Base-by-base conservation (phyloP, 2,113 vertebrate genomes). In the Corythaeola cristata region DNA sequence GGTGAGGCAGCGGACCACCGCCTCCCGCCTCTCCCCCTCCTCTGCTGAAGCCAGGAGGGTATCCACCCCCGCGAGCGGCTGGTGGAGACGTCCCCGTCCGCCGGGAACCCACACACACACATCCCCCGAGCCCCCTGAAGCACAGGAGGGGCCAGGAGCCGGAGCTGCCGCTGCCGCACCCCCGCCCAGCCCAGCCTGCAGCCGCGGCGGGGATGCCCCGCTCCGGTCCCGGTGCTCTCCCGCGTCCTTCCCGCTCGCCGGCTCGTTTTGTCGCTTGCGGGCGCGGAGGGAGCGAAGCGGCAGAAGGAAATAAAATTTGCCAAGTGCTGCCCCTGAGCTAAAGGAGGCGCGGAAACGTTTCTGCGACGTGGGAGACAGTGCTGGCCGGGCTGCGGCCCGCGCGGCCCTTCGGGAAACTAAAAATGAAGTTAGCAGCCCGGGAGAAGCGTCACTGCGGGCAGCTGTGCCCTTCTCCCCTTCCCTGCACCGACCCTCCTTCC, bases 351-450 rank as follows among this genome's bases (percentile, higher is more conserved):
- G 8, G 59, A 16, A 20, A 17, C 2, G 3, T 23, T 47, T 18
- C n/a, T 8, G 73, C 15, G 71, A 4, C 3, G 0, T 3, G 32
- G 11, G 24, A 60, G 24, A 3, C 0, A 2, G 12, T 1, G 45
- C 50, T 21, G 3, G 23, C 37, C 18, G 3, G 13, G 4, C 9
- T 26, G 17, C 17, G 6, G 12, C 4, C 27, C 7, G 15, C 3
- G 35, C 28, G 24, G 7, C 8, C 44, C 28, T 35, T 30, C 5
- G 17, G 49, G 12, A 44, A 77, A 15, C 8, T 15, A 8, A 12
- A 75, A 37, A 9, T 21, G 3, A n/a, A 15, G 26, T 14, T 5
- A 16, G 11, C 37, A 21, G 2, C 3, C 6, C 56, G 5, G 59
- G 28, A 50, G 30, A 12, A 5, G 7, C 2, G 0, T 22, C 10